These are phyloP conservation scores for Gastracanthus pulcherrimus DNA, from an alignment of 2,888 invertebrate species.

Conservation along the genomic window DNA sequence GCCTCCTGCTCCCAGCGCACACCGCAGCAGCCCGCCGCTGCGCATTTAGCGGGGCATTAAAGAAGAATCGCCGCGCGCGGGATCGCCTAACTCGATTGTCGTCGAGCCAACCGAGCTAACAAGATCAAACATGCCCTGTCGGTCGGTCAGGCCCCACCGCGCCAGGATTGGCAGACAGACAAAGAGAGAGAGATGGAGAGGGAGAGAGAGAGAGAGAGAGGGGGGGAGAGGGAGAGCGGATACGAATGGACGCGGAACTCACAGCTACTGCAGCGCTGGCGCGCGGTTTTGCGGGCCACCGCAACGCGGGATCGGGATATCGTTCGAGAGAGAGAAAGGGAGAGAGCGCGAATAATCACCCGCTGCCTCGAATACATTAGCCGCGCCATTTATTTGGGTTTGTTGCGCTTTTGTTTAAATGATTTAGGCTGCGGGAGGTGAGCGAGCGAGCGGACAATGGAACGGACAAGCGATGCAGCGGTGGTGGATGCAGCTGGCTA, in stretches of 20 bases:
- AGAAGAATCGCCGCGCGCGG: conserved; percentile 38
- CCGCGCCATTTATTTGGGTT: conserved; percentile 74
- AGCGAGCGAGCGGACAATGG: too few relatives aligned
- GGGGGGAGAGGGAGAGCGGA: conserved; percentile 30
- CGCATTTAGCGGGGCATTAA: conserved; percentile 39
- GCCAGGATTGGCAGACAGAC: conserved; percentile 58
- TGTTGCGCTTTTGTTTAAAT: conserved; percentile 72
- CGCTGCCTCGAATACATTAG: conserved; percentile 74
- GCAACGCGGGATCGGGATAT: conserved; percentile 63
- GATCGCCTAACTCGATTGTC: conserved; percentile 61
- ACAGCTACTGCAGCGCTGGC: conserved; percentile 27
- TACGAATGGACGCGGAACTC: conserved; percentile 52
- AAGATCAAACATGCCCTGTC: conserved; percentile 68
- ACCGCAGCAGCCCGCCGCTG: not conserved
- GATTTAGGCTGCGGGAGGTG: too few relatives aligned
- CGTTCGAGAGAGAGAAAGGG: conserved; percentile 61
- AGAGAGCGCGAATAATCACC: conserved; percentile 75
- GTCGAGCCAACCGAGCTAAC: conserved; percentile 64
- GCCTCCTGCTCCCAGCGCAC: not conserved
- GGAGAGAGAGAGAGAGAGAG: not conserved
- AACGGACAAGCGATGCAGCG: not conserved
- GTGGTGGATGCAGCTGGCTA: not conserved
- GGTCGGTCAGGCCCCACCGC: conserved; percentile 38
- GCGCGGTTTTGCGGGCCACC: conserved; percentile 70
- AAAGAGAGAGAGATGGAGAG: too few relatives aligned